Evolutionary conservation across 2,797 vertebrate species (phyloP), one percentile per base, ranked within the genome.

Genomic region (Chromis chromis): DNA sequence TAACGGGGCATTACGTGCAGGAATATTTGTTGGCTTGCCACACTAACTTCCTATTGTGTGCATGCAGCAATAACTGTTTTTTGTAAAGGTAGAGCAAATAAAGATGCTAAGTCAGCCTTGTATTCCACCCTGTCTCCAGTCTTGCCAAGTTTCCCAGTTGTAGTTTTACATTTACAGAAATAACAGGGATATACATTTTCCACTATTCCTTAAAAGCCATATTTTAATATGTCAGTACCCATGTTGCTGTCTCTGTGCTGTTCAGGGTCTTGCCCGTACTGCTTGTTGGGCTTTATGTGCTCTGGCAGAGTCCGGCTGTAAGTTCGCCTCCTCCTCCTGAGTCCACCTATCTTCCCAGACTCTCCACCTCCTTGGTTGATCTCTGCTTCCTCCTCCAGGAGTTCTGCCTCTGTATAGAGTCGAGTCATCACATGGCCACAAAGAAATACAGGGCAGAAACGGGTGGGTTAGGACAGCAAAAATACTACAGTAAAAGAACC

Each of bases 331-430:
- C 97, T 94, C 74, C 97, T 93, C 22, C 97, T 94, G 31, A 96
- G 62, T 14, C 92, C 93, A 10, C 91, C 90, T 14, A 93, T 71
- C 92, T 97, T 97, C 72, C 94, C 96, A 11, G 89, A 65, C 58
- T 99, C 98, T 71, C 94, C 94, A 9, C 92, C 86, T 21, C 94
- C 89, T 69, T 96, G 95, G 78, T 91, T 97, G 62, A 96, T 70
- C 83, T 95, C 87, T 0, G 93, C 94, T 80, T 98, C 97, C 87
- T 99, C 97, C 89, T 95, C 93, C 74, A 96, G 85, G 74, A 99
- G 95, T 65, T 98, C 95, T 1, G 94, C 88, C 88, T 98, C 98
- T 99, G 88, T 11, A 50, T 13, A 2, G n/a, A 1, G 10, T 36
- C 53, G n/a, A 1, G 10, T 36, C 53, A 67, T 12, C 44, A 69